phyloP scores from a whole-genome alignment of 1,140 invertebrate genomes.

The Danaus plexippus region DNA sequence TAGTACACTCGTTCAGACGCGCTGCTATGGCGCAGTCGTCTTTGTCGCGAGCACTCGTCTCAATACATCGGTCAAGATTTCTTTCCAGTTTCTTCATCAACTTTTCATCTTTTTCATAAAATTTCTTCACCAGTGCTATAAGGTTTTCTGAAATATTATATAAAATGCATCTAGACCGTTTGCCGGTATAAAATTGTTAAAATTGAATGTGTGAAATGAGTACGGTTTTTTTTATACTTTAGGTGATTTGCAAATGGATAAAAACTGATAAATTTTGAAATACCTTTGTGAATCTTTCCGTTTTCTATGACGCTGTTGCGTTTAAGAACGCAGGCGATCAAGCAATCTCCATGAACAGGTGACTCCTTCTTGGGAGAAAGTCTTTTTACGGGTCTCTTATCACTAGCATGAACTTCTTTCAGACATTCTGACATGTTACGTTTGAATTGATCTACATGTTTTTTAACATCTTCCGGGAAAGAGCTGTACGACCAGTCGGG shows the following conservation, averaged over 20 bases:
- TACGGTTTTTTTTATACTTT: too few species aligned
- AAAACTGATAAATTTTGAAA: too few species aligned
- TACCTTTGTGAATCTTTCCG: conserved; percentile 58
- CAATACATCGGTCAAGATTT: conserved; percentile 50
- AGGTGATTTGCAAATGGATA: too few species aligned
- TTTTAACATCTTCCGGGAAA: conserved; percentile 38
- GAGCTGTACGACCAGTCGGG: conserved; percentile 53
- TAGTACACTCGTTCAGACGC: conserved; percentile 51
- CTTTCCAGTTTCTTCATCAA: conserved; percentile 59
- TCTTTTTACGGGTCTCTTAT: conserved; percentile 39
- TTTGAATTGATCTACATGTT: conserved; percentile 48
- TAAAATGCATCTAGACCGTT: conserved; percentile 2
- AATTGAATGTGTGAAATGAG: too few species aligned
- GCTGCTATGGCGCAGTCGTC: conserved; percentile 52
- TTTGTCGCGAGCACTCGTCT: conserved; percentile 26
- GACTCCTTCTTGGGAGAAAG: conserved; percentile 53
- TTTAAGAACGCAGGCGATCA: conserved; percentile 58
- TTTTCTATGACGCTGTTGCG: conserved; percentile 49
- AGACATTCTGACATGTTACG: conserved; percentile 58
- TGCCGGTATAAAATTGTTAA: too few species aligned
- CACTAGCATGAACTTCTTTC: conserved; percentile 47
- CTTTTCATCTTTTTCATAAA: conserved; percentile 50
- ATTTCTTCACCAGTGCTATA: conserved; percentile 42
- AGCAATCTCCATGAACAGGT: conserved; percentile 56
- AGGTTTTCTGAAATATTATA: conserved; percentile 40